Base-by-base conservation (phyloP, 2,888 invertebrate species). In the Agrenia bidenticulata region DNA sequence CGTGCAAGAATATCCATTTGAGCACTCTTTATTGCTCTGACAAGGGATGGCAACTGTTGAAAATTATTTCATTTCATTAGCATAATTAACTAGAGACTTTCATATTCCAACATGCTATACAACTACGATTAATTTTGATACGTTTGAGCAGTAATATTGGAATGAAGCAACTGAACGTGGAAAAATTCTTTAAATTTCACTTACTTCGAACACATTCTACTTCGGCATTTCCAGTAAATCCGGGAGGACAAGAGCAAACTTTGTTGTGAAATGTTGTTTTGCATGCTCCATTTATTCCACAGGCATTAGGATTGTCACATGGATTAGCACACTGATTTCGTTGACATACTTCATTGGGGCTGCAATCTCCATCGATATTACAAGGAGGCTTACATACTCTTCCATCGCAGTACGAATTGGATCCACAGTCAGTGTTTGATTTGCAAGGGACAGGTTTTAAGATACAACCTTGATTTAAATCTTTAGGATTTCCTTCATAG, bases 151-250 rank as follows among this genome's bases (percentile, higher is more conserved):
- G 32, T 32, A 32, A 11, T 32, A n/a, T n/a, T n/a, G n/a, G n/a
- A n/a, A n/a, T 11, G 32, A 32, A 32, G 11, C 32, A 32, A 32
- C 11, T 32, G 4, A 32, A 32, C 4, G 11, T 7, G 11, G 5
- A 32, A 32, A 32, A 32, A 11, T 32, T n/a, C n/a, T 37, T 15
- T 11, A n/a, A 24, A 13, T 15, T 19, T 42, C 63, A 83, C 87
- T 84, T 81, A 89, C 89, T 84, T 84, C 93, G 85, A 2, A 92
- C 89, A 80, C 93, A 93, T 82, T 93, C 93, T 37, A 88, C 83
- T 70, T 88, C 87, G 61, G 89, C 86, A 79, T 90, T 89, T 68
- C 94, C 94, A 32, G 92, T 92, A 79, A 93, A 94, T 57, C 89
- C 90, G 32, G 85, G 83, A 2, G 92, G 92, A 78, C 94, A 94